Evolutionary conservation across 2,888 invertebrate genomes (phyloP), one percentile per base, ranked within the genome.

Genomic region (Oscheius onirici): DNA sequence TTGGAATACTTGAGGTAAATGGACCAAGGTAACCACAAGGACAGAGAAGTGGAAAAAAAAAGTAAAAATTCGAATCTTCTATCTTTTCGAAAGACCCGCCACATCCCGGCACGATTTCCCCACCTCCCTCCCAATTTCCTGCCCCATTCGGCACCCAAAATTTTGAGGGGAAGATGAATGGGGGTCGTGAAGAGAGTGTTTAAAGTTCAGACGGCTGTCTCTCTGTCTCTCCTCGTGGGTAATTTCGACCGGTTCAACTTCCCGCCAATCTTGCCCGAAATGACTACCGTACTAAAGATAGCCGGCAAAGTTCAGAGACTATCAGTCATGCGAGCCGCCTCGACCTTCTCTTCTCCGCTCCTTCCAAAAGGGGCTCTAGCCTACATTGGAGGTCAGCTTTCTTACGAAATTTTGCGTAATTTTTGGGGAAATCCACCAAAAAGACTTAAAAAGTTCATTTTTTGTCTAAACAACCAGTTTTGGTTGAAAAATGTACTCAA

Each of bases 301-400:
- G 46, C 46, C 46, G 49, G 63, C n/a, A 26, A 46, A 22, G 6
- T 63, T 15, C 28, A 26, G 22, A 34, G 34, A 34, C n/a, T 55
- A 55, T 55, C 55, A 55, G 63, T 46, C 46, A 63, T 63, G 63
- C 44, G 63, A 22, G 52, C 66, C 34, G 66, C 54, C 41, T 66
- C 66, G 8, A 28, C 66, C 6, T 52, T 66, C 22, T 54, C 66
- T 13, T 40, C 49, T 3, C 46, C 76, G 28, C 44, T 86, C 8
- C 77, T 86, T 26, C 86, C 86, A 1, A 69, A 82, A 68, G 85
- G 85, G 41, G 83, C 81, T 8, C 77, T 80, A 26, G 80, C 85
- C 2, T 87, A 82, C 60, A 82, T 86, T 41, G 84, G 82, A 61
- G 86, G 84, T 82, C 49, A 15, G 61, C 65, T 61, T 54, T 28